These are phyloP conservation scores for Odontophorus gujanensis DNA, from an alignment of 2,113 vertebrate genomes.

Conservation along the genomic window DNA sequence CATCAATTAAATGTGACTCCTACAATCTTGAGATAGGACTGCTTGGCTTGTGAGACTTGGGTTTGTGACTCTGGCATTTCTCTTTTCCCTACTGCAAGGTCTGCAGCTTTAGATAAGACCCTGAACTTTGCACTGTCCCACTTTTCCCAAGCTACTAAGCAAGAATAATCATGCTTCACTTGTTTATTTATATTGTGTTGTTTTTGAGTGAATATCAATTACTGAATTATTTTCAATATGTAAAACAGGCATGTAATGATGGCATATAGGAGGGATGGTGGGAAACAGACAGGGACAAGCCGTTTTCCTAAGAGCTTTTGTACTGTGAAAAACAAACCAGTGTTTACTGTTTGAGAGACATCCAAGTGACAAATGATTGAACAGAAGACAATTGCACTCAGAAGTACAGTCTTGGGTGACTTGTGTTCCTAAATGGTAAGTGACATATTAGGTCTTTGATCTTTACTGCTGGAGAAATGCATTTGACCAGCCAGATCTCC, in stretches of 20 bases:
- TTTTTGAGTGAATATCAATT: neutral
- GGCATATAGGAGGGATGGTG: neutral
- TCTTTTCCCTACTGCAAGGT: neutral
- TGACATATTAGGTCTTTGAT: neutral
- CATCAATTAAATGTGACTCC: slow-evolving; percentile 13
- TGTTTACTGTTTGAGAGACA: neutral
- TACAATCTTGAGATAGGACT: neutral
- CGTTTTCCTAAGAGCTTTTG: neutral
- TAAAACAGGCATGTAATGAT: rapidly evolving
- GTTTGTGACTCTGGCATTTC: neutral
- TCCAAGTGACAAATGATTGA: neutral
- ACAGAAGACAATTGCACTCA: neutral
- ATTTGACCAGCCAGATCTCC: neutral
- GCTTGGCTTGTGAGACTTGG: neutral
- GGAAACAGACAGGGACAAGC: rapidly evolving
- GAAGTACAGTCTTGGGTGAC: neutral
- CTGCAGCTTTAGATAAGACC: neutral
- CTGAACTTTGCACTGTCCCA: neutral
- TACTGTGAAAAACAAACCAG: neutral
- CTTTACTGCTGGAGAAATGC: neutral
- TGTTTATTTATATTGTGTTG: neutral
- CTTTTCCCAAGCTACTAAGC: neutral
- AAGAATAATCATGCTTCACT: neutral
- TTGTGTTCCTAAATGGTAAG: neutral
- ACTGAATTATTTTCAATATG: neutral